phyloP scores from a whole-genome alignment of 2,888 invertebrate species.

The Agrotis segetum region DNA sequence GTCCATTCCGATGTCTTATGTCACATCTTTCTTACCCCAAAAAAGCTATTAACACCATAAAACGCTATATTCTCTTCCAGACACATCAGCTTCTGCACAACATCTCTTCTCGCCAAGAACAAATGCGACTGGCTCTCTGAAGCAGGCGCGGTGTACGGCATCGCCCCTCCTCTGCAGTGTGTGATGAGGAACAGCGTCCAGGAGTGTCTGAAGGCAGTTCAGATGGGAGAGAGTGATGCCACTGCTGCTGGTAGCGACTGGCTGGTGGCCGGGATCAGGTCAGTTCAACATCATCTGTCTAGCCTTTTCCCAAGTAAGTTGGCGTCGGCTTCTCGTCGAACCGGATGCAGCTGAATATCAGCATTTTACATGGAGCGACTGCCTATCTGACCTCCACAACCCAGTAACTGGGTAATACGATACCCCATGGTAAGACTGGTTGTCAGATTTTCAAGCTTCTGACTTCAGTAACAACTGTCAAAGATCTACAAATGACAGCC shows the following conservation, averaged over 20 bases:
- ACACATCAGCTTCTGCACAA: constrained; percentile 92
- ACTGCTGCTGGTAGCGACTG: constrained; percentile 94
- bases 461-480: too few relatives aligned
- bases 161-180: constrained; percentile 96
- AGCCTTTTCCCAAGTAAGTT: too few relatives aligned
- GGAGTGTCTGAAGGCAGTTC: constrained; percentile 93
- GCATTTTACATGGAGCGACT: too few relatives aligned
- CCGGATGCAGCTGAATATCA: too few relatives aligned
- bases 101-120: constrained; percentile 92
- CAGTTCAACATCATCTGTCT: constrained; percentile 21
- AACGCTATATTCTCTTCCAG: constrained; percentile 67
- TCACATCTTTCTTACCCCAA: neutral
- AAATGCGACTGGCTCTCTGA: constrained; percentile 96
- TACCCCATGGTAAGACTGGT: too few relatives aligned
- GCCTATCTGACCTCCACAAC: too few relatives aligned
- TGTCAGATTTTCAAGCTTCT: too few relatives aligned
- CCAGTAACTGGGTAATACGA: too few relatives aligned
- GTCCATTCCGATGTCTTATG: too few relatives aligned
- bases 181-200: constrained; percentile 90
- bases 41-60: too few relatives aligned
- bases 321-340: too few relatives aligned
- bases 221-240: constrained; percentile 92
- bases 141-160: constrained; percentile 93
- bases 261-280: constrained; percentile 93
- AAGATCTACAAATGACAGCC: too few relatives aligned